These are phyloP conservation scores for Spongia lamella DNA, from an alignment of 37 sponge, comb jelly and placozoan genomes.

Conservation along the genomic window DNA sequence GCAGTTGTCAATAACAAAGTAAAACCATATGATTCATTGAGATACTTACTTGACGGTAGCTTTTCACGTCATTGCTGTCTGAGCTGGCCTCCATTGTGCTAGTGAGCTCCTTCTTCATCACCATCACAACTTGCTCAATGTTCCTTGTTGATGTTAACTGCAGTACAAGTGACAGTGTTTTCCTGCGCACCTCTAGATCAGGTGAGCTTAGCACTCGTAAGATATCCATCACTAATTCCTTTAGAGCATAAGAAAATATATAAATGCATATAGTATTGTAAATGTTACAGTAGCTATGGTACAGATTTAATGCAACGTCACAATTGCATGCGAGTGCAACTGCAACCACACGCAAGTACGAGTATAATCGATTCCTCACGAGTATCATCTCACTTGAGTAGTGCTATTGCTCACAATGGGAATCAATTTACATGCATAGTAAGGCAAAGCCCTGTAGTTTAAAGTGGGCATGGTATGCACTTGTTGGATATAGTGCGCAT, in stretches of 20 bases:
- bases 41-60: constrained; percentile 55
- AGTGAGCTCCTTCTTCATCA: constrained; percentile 94
- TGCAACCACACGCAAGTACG: too few relatives aligned
- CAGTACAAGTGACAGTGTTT: constrained; percentile 89
- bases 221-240: constrained; percentile 97
- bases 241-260: background rate
- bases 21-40: background rate
- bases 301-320: too few relatives aligned
- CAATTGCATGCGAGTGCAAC: too few relatives aligned
- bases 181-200: constrained; percentile 94
- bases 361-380: too few relatives aligned
- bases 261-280: too few relatives aligned
- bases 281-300: too few relatives aligned
- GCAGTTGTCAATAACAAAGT: background rate
- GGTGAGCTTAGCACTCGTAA: constrained; percentile 86
- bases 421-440: too few relatives aligned
- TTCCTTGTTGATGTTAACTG: constrained; percentile 86
- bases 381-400: too few relatives aligned
- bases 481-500: too few relatives aligned
- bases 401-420: too few relatives aligned
- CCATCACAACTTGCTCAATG: constrained; percentile 88
- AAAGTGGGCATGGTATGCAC: too few relatives aligned
- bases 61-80: constrained; percentile 54
- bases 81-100: constrained; percentile 46
- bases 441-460: too few relatives aligned